These are phyloP conservation scores for Ennomos quercinarius DNA, from an alignment of 2,888 invertebrate genomes.

Conservation along the genomic window DNA sequence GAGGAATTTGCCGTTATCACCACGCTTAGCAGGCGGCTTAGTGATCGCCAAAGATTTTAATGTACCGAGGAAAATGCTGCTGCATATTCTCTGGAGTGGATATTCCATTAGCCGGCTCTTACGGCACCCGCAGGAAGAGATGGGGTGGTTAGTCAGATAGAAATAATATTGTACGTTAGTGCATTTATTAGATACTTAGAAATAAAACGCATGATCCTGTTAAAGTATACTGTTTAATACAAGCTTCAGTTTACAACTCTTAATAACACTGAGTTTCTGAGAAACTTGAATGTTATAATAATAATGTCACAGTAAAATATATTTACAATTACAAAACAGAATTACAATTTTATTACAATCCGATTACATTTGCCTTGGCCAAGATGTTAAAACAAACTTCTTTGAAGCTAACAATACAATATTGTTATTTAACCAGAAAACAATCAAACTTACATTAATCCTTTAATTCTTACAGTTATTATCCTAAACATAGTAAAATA, in stretches of 20 bases:
- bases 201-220: slow-evolving; percentile 23
- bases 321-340: slow-evolving; percentile 58
- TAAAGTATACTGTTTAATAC: slow-evolving; percentile 71
- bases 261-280: slow-evolving; percentile 79
- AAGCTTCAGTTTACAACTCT: slow-evolving; percentile 79
- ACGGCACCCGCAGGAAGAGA: no score
- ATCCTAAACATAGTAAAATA: slow-evolving; percentile 57
- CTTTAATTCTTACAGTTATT: slow-evolving; percentile 48
- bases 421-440: slow-evolving; percentile 53
- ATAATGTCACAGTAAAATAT: slow-evolving; percentile 57
- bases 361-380: slow-evolving; percentile 47
- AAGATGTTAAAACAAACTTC: slow-evolving; percentile 60
- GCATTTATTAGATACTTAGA: not conserved
- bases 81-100: no score
- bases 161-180: no score
- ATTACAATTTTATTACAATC: slow-evolving; percentile 26
- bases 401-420: slow-evolving; percentile 63
- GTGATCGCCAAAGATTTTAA: no score
- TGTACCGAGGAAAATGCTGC: no score
- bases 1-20: no score
- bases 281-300: slow-evolving; percentile 66
- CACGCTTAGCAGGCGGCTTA: no score
- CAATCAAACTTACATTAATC: slow-evolving; percentile 34
- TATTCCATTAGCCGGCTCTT: no score
- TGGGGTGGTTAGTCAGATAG: no score